These are phyloP conservation scores for Cremastinae sp. DNA, from an alignment of 2,888 invertebrate species.

Conservation along the genomic window DNA sequence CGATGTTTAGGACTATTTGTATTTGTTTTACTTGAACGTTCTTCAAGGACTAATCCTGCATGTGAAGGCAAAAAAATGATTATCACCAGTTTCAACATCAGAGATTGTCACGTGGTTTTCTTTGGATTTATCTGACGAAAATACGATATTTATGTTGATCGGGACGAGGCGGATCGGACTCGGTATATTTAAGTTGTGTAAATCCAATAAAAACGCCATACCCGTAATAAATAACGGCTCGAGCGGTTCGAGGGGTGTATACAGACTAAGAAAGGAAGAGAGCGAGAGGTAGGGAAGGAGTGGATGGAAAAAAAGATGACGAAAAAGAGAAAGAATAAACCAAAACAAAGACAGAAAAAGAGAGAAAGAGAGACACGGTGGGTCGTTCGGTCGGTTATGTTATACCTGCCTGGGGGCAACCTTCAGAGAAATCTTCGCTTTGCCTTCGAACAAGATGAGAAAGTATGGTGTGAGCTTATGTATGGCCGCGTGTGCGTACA, in stretches of 20 bases:
- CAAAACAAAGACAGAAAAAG: slow-evolving; percentile 40
- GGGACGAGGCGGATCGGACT: slow-evolving; percentile 68
- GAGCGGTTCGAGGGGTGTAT: slow-evolving; percentile 64
- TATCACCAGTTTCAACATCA: slow-evolving; percentile 17
- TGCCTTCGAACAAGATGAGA: slow-evolving; percentile 77
- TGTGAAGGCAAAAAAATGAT: slow-evolving; percentile 1
- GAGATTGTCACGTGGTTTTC: slow-evolving; percentile 30
- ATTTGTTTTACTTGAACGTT: background rate
- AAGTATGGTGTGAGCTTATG: slow-evolving; percentile 63
- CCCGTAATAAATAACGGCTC: slow-evolving; percentile 78
- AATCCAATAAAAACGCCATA: slow-evolving; percentile 79
- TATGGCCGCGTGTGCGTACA: slow-evolving; percentile 5
- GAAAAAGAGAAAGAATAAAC: slow-evolving; percentile 35
- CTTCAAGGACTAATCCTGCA: too few species aligned
- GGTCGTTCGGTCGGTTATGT: slow-evolving; percentile 72
- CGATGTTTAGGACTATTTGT: too few species aligned
- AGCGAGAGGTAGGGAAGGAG: slow-evolving; percentile 36
- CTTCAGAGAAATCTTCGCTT: slow-evolving; percentile 67
- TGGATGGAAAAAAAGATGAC: slow-evolving; percentile 31
- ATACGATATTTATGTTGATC: slow-evolving; percentile 78
- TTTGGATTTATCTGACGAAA: slow-evolving; percentile 64
- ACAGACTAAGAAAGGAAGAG: slow-evolving; percentile 18
- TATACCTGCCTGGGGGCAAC: slow-evolving; percentile 75
- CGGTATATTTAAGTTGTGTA: slow-evolving; percentile 79
- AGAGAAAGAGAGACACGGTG: slow-evolving; percentile 47